Percentiles rank a stretch among this genome's conserved stretches.
phyloP scores from a whole-genome alignment of 2,797 vertebrate genomes.

The Agapornis canus region DNA sequence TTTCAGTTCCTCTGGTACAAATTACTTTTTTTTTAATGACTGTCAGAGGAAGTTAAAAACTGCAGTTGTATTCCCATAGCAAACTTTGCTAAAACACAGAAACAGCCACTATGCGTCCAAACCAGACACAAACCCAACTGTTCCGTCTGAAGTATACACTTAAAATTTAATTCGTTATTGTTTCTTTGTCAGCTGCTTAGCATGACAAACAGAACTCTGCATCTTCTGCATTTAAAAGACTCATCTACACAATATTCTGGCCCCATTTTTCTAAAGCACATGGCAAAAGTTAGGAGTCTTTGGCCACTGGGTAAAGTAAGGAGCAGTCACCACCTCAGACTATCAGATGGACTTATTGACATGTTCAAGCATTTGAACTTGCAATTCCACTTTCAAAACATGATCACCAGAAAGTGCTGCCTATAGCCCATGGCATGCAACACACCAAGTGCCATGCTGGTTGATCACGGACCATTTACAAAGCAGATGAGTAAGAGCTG shows the following conservation, averaged over 20 bases:
- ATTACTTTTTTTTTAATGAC: not conserved
- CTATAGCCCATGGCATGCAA: not conserved
- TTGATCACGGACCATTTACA: fast-evolving
- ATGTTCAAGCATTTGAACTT: not conserved
- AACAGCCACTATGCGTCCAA: not conserved
- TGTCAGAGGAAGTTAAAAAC: not conserved
- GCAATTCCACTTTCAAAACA: not conserved
- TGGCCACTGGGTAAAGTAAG: not conserved
- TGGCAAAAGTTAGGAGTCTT: not conserved
- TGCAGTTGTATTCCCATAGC: not conserved
- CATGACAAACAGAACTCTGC: not conserved
- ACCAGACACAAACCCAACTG: not conserved
- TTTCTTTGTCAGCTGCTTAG: not conserved
- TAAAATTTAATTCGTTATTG: not conserved
- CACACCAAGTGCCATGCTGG: not conserved
- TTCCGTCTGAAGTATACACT: not conserved
- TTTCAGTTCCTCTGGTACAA: not conserved
- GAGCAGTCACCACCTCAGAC: not conserved
- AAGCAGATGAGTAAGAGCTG: fast-evolving
- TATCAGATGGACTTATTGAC: not conserved
- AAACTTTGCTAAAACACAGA: not conserved
- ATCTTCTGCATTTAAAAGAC: not conserved
- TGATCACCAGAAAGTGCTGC: not conserved
- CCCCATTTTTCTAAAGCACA: not conserved
- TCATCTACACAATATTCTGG: not conserved